A percentile compares a stretch with the other conserved stretches of the same genome.
Conservation (phyloP, 2,113 vertebrate genomes). For the Morone saxatilis region DNA sequence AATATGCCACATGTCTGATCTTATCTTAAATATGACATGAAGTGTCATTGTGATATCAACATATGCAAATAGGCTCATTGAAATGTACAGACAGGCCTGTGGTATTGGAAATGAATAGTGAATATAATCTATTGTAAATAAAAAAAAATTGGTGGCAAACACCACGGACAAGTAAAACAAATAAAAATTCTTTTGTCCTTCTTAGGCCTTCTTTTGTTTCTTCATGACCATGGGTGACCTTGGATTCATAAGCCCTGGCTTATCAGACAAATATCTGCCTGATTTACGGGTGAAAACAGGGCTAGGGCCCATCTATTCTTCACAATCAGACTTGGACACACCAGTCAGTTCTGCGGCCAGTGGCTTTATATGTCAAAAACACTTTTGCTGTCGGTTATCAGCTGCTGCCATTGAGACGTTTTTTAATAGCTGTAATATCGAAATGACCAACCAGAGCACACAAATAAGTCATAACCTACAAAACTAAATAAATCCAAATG, state of each 20-base stretch:
- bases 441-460: not conserved
- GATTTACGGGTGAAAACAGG: not conserved
- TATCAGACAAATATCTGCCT: not conserved
- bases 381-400: not conserved
- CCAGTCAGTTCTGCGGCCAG: not conserved
- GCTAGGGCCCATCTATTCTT: not conserved
- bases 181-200: not conserved
- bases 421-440: not conserved
- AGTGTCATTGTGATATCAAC: not conserved
- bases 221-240: not conserved
- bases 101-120: not conserved
- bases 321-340: not conserved
- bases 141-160: not conserved
- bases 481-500: not conserved
- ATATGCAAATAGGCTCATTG: not conserved
- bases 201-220: not conserved
- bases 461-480: not conserved
- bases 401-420: not conserved
- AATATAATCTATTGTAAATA: not conserved
- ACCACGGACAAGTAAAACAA: not conserved
- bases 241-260: not conserved
- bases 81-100: not conserved
- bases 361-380: too few species aligned
- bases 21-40: not conserved
- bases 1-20: not conserved